Evolutionary conservation across 2,113 vertebrate genomes (phyloP).

Genomic region (Corythornis cristatus): DNA sequence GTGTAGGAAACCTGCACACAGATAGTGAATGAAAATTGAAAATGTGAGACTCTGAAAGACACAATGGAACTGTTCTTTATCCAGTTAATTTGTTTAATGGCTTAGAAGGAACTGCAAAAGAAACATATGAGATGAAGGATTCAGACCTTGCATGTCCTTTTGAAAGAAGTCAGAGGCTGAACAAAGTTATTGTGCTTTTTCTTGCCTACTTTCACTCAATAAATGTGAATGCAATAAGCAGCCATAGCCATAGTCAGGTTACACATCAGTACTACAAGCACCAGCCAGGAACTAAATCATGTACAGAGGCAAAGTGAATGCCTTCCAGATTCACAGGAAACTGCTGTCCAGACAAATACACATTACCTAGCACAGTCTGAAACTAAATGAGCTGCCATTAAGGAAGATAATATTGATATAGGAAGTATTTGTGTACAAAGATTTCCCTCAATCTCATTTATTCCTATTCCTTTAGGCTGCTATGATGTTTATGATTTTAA

Average conservation of each 20-base stretch:
- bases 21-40: not conserved
- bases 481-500: not conserved
- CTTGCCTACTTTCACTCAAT: not conserved
- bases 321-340: constrained; percentile 32
- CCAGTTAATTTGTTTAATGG: not conserved
- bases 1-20: not conserved
- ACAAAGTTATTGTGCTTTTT: not conserved
- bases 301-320: not conserved
- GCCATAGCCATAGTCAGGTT: not conserved
- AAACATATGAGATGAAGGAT: not conserved
- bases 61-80: not conserved
- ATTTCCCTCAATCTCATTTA: not conserved
- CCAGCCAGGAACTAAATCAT: not conserved
- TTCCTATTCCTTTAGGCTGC: not conserved
- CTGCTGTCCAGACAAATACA: not conserved
- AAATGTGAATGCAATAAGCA: not conserved
- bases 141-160: not conserved
- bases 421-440: not conserved
- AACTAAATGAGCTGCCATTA: constrained; percentile 16
- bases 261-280: not conserved
- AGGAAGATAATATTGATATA: not conserved
- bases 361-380: not conserved
- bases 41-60: not conserved
- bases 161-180: not conserved
- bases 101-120: not conserved